Evolutionary conservation across 2,888 invertebrate species (phyloP).

Genomic region (Pyrocoelia pectoralis): DNA sequence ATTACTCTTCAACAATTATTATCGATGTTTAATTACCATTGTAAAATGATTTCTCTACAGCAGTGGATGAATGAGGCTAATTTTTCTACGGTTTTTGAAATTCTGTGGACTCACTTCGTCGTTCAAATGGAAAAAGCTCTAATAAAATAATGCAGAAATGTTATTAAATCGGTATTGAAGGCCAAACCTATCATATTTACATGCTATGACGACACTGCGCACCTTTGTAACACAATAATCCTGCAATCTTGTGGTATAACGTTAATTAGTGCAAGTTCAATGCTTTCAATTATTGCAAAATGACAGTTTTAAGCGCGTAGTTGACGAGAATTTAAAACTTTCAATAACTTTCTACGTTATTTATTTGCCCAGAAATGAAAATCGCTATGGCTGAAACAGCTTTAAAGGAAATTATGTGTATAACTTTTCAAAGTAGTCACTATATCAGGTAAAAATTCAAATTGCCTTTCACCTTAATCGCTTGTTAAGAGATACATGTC

Average conservation of each 20-base stretch:
- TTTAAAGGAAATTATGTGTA: not conserved
- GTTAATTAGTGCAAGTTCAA: constrained; percentile 34
- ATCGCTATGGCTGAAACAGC: not conserved
- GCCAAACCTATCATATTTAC: constrained; percentile 17
- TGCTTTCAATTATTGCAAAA: constrained; percentile 20
- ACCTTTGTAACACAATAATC: constrained; percentile 15
- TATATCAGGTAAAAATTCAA: constrained; percentile 25
- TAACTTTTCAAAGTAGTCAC: constrained; percentile 18
- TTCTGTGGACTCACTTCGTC: too few relatives aligned
- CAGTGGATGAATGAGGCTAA: too few relatives aligned
- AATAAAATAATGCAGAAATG: too few relatives aligned
- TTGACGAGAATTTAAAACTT: constrained; percentile 12
- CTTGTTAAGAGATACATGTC: constrained; percentile 23
- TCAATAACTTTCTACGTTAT: constrained; percentile 25
- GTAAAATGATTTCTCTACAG: too few relatives aligned
- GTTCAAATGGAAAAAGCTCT: too few relatives aligned
- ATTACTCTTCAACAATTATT: too few relatives aligned
- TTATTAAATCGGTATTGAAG: constrained; percentile 24
- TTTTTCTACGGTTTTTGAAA: too few relatives aligned
- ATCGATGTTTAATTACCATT: too few relatives aligned
- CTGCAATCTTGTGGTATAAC: constrained; percentile 29
- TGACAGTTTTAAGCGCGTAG: not conserved
- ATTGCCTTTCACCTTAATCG: constrained; percentile 36
- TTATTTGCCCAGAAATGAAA: constrained; percentile 28
- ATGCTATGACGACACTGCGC: constrained; percentile 16